phyloP scores from a whole-genome alignment of 2,113 vertebrate species.

The Myiozetetes cayanensis region DNA sequence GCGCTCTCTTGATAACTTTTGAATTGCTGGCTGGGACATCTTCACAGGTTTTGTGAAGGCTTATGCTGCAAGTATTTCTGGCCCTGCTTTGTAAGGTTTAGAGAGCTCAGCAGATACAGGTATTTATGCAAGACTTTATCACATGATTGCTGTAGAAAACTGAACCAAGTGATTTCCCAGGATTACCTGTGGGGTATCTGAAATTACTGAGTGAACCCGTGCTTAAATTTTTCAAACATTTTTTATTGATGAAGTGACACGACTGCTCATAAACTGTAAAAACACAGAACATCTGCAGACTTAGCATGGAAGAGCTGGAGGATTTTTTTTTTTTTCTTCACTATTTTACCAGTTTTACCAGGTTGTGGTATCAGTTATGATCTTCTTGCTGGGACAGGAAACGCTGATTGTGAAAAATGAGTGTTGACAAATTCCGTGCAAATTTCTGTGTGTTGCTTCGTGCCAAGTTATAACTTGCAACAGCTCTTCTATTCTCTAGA shows the following conservation, averaged over 20 bases:
- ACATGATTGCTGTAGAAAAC: not conserved
- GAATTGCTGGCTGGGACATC: not conserved
- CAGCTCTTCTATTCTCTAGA: conserved; percentile 10
- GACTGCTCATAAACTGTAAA: not conserved
- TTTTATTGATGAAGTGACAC: conserved; percentile 10
- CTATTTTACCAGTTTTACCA: not conserved
- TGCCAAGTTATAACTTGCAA: conserved; percentile 22
- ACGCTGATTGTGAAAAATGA: conserved; percentile 15
- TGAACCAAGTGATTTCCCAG: not conserved
- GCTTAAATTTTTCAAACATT: not conserved
- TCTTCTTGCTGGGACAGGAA: conserved; percentile 6
- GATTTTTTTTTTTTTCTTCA: not conserved
- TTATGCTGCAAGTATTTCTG: not conserved
- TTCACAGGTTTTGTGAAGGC: not conserved
- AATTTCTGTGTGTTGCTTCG: not conserved
- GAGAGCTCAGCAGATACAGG: not conserved
- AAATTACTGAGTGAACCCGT: not conserved
- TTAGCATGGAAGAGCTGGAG: not conserved
- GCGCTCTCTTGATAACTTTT: not conserved
- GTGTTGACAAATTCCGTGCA: conserved; percentile 40
- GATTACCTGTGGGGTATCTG: not conserved
- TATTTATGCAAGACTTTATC: not conserved
- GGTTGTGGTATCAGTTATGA: not conserved
- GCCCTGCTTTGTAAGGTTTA: not conserved
- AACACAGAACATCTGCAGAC: not conserved